Base-by-base conservation (phyloP, 2,113 vertebrate species). In the Capreolus pygargus region DNA sequence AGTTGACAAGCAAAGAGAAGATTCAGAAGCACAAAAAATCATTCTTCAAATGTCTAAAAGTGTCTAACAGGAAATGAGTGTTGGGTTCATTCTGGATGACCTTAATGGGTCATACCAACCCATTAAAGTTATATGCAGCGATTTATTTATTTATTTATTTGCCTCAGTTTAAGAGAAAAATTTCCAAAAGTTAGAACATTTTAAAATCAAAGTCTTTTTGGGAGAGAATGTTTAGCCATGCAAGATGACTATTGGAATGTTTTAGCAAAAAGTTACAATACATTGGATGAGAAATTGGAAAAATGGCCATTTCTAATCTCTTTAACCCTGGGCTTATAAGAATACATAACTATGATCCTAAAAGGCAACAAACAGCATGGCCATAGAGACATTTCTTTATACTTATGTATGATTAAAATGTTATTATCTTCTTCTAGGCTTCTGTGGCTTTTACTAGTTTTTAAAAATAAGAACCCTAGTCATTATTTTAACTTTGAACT, bases 401-500 rank as follows among this genome's bases (percentile, higher is more conserved):
- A 70, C 91, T 61, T 91, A 30, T 19, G 90, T 15, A 23, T 45
- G 28, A 70, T 89, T 82, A 91, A 93, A 78, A 39, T 33, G 87
- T 91, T 61, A 91, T 57, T 23, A 60, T 14, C 61, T 30, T 86
- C 7, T 52, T 10, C 43, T 15, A 52, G n/a, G 1, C 33, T 82
- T 84, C 85, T 76, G 6, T 7, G 70, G 39, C 17, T 91, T 83
- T 74, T 13, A 87, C 11, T 39, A 79, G 39, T 55, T 78, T 93
- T 78, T 36, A 61, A 61, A 88, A 89, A 76, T 64, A 89, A 92
- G 23, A 67, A 86, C 81, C 33, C n/a, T 39, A 91, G 17, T 61
- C 16, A 67, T 61, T 70, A 76, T 76, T 97, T 94, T 86, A 92
- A 64, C 92, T 94, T 94, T 57, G 15, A 96, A 47, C 70, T 94